Evolutionary conservation across 2,888 invertebrate species (phyloP).

Genomic region (Anthrax anthrax): DNA sequence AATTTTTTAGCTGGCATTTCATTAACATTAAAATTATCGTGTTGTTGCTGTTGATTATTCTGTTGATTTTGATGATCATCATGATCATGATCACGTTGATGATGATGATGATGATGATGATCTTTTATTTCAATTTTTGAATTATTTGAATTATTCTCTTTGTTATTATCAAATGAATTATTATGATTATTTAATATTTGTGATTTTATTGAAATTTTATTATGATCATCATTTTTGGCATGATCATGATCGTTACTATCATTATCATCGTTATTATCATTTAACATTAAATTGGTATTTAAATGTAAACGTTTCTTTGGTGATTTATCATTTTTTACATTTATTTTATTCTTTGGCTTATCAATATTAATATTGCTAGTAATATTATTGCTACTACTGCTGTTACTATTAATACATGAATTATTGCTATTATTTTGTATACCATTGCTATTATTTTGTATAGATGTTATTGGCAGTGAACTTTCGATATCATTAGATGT

Average conservation of each 20-base stretch:
- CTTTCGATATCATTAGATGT: not conserved
- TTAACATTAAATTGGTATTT: slow-evolving; percentile 30
- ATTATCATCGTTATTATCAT: slow-evolving; percentile 24
- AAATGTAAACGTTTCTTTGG: slow-evolving; percentile 17
- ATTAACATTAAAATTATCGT: not conserved
- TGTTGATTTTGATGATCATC: not conserved
- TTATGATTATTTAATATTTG: not conserved
- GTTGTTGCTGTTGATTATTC: not conserved
- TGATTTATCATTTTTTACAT: not conserved
- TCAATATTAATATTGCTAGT: not conserved
- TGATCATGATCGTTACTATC: slow-evolving; percentile 36
- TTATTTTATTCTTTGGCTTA: not conserved
- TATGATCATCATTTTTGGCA: not conserved
- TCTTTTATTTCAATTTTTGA: not conserved
- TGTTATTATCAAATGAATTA: not conserved
- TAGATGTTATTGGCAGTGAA: no score
- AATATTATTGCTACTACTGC: not conserved
- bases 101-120: not conserved
- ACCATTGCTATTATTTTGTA: not conserved
- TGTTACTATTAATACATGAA: not conserved
- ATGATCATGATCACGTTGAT: not conserved
- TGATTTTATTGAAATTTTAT: not conserved
- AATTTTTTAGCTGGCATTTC: slow-evolving; percentile 53
- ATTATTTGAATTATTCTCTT: not conserved
- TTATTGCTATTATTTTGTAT: not conserved